phyloP scores from a whole-genome alignment of 2,888 invertebrate species.

The Busseola fusca region DNA sequence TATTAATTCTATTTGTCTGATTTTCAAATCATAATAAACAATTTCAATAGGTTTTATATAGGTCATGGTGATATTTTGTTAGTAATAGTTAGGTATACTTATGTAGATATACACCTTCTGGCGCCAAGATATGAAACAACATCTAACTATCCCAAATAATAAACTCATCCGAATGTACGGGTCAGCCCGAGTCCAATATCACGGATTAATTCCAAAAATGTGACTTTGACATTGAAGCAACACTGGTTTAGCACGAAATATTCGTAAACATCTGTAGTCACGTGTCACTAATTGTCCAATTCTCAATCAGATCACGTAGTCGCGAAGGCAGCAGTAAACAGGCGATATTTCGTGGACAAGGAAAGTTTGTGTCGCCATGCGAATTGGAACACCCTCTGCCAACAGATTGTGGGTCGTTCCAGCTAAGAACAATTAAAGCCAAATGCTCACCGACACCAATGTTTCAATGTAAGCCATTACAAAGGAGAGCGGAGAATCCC shows the following conservation, averaged over 20 bases:
- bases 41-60: not conserved
- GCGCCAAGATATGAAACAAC: not conserved
- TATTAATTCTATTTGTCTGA: not conserved
- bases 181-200: conserved; percentile 13
- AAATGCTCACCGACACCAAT: conserved; percentile 72
- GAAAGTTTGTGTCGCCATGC: conserved; percentile 69
- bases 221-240: conserved; percentile 60
- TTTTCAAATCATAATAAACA: not conserved
- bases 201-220: conserved; percentile 37
- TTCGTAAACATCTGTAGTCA: conserved; percentile 66
- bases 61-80: not conserved
- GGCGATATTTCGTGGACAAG: conserved; percentile 75
- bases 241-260: conserved; percentile 45
- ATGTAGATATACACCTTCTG: not conserved
- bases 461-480: conserved; percentile 70
- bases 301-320: conserved; percentile 74
- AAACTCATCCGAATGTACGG: conserved; percentile 13
- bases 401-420: conserved; percentile 67
- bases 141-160: not conserved
- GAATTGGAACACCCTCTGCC: conserved; percentile 46
- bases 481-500: conserved; percentile 68
- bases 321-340: conserved; percentile 71
- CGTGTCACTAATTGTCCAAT: conserved; percentile 73
- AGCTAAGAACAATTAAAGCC: conserved; percentile 75
- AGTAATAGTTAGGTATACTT: not conserved